phyloP scores from a whole-genome alignment of 2,888 invertebrate genomes.

The Standfussiana lucernea region DNA sequence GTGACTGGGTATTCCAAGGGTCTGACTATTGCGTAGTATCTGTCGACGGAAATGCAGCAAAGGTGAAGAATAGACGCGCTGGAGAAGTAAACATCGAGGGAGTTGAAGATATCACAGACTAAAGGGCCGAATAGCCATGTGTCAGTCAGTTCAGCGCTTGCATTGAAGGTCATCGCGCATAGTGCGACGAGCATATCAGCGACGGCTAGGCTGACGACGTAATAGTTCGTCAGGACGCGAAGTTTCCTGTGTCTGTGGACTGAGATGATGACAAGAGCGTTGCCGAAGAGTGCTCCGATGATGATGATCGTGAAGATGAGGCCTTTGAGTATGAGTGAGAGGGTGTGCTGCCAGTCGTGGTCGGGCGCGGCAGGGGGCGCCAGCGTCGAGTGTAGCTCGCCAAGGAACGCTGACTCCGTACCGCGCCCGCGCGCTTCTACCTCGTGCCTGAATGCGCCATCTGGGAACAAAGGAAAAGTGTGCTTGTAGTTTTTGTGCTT shows the following conservation, averaged over 20 bases:
- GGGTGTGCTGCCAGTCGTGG: constrained; percentile 84
- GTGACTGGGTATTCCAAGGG: constrained; percentile 97
- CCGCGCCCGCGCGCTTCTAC: constrained; percentile 89
- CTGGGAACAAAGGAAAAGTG: constrained; percentile 72
- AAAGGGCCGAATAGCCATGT: constrained; percentile 97
- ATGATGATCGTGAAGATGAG: constrained; percentile 96
- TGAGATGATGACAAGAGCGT: constrained; percentile 96
- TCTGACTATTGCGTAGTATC: constrained; percentile 97
- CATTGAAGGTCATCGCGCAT: constrained; percentile 98
- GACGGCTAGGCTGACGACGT: constrained; percentile 98
- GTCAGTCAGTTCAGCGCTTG: constrained; percentile 95
- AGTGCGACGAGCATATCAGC: constrained; percentile 98
- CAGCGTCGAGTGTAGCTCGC: constrained; percentile 88
- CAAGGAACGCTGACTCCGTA: constrained; percentile 87
- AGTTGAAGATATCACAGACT: constrained; percentile 98
- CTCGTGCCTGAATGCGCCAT: constrained; percentile 85
- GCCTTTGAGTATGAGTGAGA: constrained; percentile 93
- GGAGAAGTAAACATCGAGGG: constrained; percentile 97
- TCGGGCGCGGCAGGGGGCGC: constrained; percentile 88
- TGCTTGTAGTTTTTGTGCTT: background rate
- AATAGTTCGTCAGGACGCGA: constrained; percentile 97
- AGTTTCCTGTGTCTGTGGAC: constrained; percentile 95
- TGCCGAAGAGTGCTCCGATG: constrained; percentile 96
- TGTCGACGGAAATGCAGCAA: constrained; percentile 98
- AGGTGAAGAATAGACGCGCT: constrained; percentile 97